Percentiles rank a stretch among this genome's conserved stretches.
Conservation (phyloP, 2,113 vertebrate genomes). For the Phasianus colchicus region DNA sequence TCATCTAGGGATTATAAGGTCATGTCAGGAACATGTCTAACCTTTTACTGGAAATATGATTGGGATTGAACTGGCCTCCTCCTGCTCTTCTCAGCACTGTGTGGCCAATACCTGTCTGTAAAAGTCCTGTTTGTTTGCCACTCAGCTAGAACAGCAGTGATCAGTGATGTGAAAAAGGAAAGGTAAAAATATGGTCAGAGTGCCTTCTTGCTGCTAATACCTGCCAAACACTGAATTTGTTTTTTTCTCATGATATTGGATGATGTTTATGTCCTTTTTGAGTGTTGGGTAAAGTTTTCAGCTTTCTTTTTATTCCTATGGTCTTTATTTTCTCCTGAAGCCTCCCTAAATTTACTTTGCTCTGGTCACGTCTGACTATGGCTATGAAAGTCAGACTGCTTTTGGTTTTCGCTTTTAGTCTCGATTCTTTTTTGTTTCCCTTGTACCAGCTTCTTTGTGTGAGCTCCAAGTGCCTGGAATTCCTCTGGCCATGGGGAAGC, state of each 20-base stretch:
- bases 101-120: neutral
- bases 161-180: neutral
- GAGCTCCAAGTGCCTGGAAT: constrained; percentile 70
- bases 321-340: neutral
- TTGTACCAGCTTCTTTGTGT: constrained; percentile 58
- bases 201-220: neutral
- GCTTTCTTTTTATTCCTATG: neutral
- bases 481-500: constrained; percentile 63
- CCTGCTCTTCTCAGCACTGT: neutral
- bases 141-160: neutral
- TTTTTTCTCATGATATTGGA: neutral
- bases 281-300: constrained; percentile 1
- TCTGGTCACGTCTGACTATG: neutral
- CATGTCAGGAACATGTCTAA: constrained; percentile 32
- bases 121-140: neutral
- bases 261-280: neutral
- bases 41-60: constrained; percentile 45
- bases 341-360: neutral
- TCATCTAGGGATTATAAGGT: constrained; percentile 54
- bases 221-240: neutral
- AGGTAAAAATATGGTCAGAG: neutral
- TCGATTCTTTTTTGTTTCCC: no score
- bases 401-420: neutral
- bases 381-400: neutral
- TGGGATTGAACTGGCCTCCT: constrained; percentile 6